phyloP scores from a whole-genome alignment of 2,888 invertebrate species.

The Yponomeuta evonymella region DNA sequence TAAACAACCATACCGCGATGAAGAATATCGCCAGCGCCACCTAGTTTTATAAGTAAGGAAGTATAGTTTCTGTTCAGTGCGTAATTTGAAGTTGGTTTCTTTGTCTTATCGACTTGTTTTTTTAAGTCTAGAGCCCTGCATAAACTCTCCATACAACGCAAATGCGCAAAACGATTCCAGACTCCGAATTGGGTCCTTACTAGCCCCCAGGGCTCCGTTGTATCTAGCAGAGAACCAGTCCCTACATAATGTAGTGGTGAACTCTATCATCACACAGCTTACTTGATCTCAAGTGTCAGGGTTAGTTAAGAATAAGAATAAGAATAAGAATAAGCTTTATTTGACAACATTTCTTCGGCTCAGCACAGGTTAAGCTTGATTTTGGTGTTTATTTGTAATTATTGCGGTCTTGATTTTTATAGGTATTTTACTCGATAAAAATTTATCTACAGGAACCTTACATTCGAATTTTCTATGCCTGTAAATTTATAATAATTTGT shows the following conservation, averaged over 20 bases:
- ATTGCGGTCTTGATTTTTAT: neutral
- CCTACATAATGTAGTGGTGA: neutral
- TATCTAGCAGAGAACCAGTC: neutral
- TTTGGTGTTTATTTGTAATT: neutral
- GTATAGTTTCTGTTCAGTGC: too few species aligned
- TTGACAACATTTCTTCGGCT: neutral
- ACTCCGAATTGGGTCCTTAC: neutral
- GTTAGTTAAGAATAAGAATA: too few species aligned
- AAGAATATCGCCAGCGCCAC: too few species aligned
- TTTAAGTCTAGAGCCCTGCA: too few species aligned
- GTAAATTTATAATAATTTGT: too few species aligned
- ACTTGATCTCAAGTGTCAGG: neutral
- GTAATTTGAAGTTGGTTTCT: too few species aligned
- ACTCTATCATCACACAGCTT: neutral
- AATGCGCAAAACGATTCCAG: neutral
- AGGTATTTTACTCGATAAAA: neutral
- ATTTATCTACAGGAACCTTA: too few species aligned
- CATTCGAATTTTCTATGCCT: too few species aligned
- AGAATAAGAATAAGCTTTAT: too few species aligned
- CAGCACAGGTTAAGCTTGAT: neutral
- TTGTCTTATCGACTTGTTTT: too few species aligned
- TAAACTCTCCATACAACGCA: neutral
- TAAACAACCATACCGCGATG: too few species aligned
- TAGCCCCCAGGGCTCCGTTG: neutral
- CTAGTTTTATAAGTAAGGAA: too few species aligned